These are phyloP conservation scores for Vanacampus margaritifer DNA, from an alignment of 2,113 vertebrate genomes.

Conservation along the genomic window DNA sequence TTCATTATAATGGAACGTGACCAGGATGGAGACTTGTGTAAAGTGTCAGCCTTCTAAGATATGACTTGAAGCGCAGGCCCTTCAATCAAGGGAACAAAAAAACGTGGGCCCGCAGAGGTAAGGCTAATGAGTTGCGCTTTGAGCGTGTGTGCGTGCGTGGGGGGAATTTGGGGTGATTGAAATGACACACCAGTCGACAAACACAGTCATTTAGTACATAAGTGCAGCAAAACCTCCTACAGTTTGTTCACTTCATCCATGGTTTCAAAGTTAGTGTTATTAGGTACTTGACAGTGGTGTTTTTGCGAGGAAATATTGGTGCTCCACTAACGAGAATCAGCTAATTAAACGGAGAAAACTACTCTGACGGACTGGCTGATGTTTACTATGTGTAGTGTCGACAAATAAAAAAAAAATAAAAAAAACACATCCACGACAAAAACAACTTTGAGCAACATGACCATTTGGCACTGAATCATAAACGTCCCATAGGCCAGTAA, in stretches of 20 bases:
- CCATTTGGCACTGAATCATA: too few relatives aligned
- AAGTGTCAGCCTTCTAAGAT: slow-evolving; percentile 65
- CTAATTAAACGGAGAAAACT: not conserved
- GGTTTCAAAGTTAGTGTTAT: slow-evolving; percentile 3
- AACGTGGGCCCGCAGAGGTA: slow-evolving; percentile 54
- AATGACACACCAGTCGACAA: slow-evolving; percentile 50
- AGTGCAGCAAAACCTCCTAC: slow-evolving; percentile 20
- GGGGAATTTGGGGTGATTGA: slow-evolving; percentile 52
- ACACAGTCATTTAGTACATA: slow-evolving; percentile 35
- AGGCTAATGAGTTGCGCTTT: slow-evolving; percentile 62
- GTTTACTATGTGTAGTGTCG: not conserved
- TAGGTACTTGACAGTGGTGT: not conserved
- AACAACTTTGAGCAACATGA: too few relatives aligned
- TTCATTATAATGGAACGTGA: slow-evolving; percentile 44
- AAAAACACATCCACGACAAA: too few relatives aligned
- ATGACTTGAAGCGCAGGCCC: slow-evolving; percentile 63
- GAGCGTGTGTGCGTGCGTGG: slow-evolving; percentile 34
- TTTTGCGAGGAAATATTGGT: not conserved
- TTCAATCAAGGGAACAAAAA: slow-evolving; percentile 69
- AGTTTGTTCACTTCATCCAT: not conserved
- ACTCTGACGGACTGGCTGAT: too few relatives aligned
- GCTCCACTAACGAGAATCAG: not conserved
- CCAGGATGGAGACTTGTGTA: slow-evolving; percentile 45
- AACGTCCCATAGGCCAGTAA: too few relatives aligned
- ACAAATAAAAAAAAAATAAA: not conserved